Evolutionary conservation across 2,888 invertebrate genomes (phyloP).

Genomic region (Nomada flava): DNA sequence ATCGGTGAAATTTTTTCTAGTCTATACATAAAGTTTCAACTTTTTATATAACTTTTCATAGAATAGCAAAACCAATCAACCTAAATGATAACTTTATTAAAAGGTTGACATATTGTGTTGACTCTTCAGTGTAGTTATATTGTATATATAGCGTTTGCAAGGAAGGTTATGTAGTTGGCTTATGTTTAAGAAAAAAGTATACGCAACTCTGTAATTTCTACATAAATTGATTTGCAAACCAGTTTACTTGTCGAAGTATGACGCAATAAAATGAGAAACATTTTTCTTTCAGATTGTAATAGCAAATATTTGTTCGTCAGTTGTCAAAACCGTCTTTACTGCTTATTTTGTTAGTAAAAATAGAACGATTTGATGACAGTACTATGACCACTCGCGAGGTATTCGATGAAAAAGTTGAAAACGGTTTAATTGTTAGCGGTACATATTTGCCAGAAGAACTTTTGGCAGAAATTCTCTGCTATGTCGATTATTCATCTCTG

Average conservation of each 20-base stretch:
- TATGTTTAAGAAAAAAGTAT: not conserved
- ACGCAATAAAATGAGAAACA: not conserved
- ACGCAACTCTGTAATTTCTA: not conserved
- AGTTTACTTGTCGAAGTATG: not conserved
- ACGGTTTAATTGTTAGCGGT: constrained; percentile 81
- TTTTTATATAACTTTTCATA: not conserved
- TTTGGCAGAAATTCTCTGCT: constrained; percentile 83
- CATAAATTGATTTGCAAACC: not conserved
- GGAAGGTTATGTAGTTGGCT: constrained; percentile 19
- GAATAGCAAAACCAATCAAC: not conserved
- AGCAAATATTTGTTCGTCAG: not conserved
- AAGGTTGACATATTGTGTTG: not conserved
- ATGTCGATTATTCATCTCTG: constrained; percentile 82
- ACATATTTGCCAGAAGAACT: constrained; percentile 85
- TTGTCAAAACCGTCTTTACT: not conserved
- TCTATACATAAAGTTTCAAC: not conserved
- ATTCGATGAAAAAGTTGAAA: constrained; percentile 73
- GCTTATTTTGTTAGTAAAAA: constrained; percentile 28
- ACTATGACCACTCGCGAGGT: constrained; percentile 35
- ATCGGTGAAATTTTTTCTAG: not conserved
- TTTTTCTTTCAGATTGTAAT: not conserved
- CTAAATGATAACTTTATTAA: not conserved
- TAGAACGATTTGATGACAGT: constrained; percentile 59
- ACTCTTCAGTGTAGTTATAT: not conserved
- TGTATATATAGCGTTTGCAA: not conserved